These are phyloP conservation scores for Cloeon dipterum DNA, from an alignment of 2,888 invertebrate species.

Conservation along the genomic window DNA sequence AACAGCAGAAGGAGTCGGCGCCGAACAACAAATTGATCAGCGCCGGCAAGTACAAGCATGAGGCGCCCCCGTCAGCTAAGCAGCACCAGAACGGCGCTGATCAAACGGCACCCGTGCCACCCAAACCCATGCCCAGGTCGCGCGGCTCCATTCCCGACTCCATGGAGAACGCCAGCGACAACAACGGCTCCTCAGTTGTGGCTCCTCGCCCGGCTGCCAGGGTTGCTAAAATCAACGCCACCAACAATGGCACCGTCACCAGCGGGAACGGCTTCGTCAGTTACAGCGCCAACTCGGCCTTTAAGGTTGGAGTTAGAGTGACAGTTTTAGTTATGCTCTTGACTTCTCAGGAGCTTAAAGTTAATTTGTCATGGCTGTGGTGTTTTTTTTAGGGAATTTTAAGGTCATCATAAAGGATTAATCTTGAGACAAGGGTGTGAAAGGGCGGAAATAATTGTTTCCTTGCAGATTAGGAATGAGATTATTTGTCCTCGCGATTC, in stretches of 20 bases:
- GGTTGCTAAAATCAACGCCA: constrained; percentile 54
- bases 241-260: constrained; percentile 2
- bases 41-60: neutral
- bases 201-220: constrained; percentile 26
- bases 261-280: constrained; percentile 6
- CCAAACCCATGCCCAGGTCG: constrained; percentile 60
- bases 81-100: constrained; percentile 6
- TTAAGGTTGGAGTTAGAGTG: too few relatives aligned
- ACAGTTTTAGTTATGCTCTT: too few relatives aligned
- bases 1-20: neutral
- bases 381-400: too few relatives aligned
- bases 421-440: too few relatives aligned
- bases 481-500: too few relatives aligned
- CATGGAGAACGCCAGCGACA: constrained; percentile 25
- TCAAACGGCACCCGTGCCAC: constrained; percentile 20
- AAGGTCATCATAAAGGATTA: too few relatives aligned
- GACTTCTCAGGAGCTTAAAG: too few relatives aligned
- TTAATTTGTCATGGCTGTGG: too few relatives aligned
- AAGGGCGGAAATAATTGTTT: too few relatives aligned
- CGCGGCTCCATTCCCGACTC: constrained; percentile 48
- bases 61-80: neutral
- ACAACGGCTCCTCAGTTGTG: neutral
- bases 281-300: constrained; percentile 12
- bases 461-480: too few relatives aligned
- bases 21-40: neutral